Conservation (phyloP, 2,113 vertebrate species). For the Raja brachyura region DNA sequence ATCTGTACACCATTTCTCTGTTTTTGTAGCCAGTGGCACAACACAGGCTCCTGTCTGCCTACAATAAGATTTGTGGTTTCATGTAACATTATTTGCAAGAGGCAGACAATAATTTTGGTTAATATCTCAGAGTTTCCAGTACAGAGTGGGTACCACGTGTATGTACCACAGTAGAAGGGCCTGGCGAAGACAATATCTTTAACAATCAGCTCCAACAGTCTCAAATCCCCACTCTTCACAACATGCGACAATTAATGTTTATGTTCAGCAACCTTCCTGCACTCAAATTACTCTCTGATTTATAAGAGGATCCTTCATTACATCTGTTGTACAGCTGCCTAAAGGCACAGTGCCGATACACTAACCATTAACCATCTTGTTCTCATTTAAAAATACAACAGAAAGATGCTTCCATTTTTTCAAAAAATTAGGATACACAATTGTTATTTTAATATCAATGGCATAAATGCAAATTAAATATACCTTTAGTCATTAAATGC, state of each 20-base stretch:
- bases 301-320: not conserved
- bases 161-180: not conserved
- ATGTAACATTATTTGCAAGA: slow-evolving; percentile 6
- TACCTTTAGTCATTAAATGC: not conserved
- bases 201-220: not conserved
- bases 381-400: not conserved
- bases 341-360: not conserved
- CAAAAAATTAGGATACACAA: not conserved
- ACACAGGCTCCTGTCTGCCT: not conserved
- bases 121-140: not conserved
- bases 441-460: not conserved
- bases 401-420: not conserved
- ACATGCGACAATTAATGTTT: slow-evolving; percentile 18
- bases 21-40: slow-evolving; percentile 14
- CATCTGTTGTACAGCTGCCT: slow-evolving; percentile 11
- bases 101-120: slow-evolving; percentile 27
- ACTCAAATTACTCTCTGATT: slow-evolving; percentile 7
- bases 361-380: slow-evolving; percentile 3
- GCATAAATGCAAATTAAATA: not conserved
- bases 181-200: not conserved
- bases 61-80: not conserved
- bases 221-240: not conserved
- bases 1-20: slow-evolving; percentile 9
- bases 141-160: not conserved
- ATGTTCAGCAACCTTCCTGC: not conserved